A percentile compares a stretch with the other conserved stretches of the same genome.
These are phyloP conservation scores for Incurvaria masculella DNA, from an alignment of 2,888 invertebrate species.

Conservation along the genomic window DNA sequence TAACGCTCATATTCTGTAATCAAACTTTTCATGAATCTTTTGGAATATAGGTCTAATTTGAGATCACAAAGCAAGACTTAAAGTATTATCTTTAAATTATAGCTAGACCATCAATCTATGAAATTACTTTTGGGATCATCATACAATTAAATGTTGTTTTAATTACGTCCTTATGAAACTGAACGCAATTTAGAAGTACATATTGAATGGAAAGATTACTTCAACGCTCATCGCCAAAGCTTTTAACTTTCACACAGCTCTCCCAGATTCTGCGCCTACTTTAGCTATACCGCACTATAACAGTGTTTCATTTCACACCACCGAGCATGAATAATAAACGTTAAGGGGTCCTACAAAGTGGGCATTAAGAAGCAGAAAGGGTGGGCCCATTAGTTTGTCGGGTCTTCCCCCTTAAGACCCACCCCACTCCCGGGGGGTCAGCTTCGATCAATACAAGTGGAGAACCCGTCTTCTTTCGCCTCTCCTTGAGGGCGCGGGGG, in stretches of 20 bases:
- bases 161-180: too few species aligned
- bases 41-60: too few species aligned
- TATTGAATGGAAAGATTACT: too few species aligned
- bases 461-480: neutral
- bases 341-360: constrained; percentile 33
- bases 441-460: neutral
- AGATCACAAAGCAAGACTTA: too few species aligned
- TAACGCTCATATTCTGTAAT: too few species aligned
- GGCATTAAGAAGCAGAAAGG: constrained; percentile 39
- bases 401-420: neutral
- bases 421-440: neutral
- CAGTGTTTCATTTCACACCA: constrained; percentile 26
- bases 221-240: too few species aligned
- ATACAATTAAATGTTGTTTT: too few species aligned
- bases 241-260: neutral
- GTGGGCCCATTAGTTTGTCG: constrained; percentile 2
- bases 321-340: constrained; percentile 46
- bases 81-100: too few species aligned
- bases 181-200: too few species aligned
- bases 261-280: neutral
- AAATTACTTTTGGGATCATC: too few species aligned
- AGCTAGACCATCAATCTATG: too few species aligned
- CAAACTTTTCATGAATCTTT: too few species aligned
- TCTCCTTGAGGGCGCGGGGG: neutral
- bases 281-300: neutral